Evolutionary conservation across 1,140 invertebrate species (phyloP).

Genomic region (Drosophila pectinifera): DNA sequence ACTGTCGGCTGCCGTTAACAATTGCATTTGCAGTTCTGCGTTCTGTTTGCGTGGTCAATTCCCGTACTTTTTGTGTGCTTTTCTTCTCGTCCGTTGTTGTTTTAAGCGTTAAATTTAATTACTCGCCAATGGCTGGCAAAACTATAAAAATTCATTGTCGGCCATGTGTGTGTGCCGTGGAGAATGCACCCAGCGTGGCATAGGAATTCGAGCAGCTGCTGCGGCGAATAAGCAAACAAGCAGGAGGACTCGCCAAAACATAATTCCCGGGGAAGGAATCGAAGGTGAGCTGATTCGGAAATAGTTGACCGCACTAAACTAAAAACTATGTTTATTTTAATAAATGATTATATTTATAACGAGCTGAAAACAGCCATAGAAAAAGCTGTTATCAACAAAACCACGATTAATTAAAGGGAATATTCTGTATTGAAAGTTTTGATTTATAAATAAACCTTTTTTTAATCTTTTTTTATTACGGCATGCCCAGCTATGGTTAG

Average conservation of each 20-base stretch:
- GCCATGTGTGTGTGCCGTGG: constrained; percentile 14
- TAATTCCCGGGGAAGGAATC: constrained; percentile 5
- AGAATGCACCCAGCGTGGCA: constrained; percentile 25
- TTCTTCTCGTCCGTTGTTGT: constrained; percentile 54
- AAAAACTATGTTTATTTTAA: constrained; percentile 33
- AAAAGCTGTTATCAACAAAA: constrained; percentile 1
- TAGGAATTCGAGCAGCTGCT: constrained; percentile 73
- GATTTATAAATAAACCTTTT: neutral
- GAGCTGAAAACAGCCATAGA: constrained; percentile 7
- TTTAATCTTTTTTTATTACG: neutral
- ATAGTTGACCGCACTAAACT: constrained; percentile 22
- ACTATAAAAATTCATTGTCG: constrained; percentile 50
- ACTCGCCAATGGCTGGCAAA: constrained; percentile 64
- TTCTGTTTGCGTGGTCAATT: constrained; percentile 69
- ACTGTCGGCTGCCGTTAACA: constrained; percentile 67
- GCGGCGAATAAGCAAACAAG: constrained; percentile 50
- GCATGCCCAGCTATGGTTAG: neutral
- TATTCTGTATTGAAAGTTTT: constrained; percentile 1
- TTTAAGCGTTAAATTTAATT: constrained; percentile 82
- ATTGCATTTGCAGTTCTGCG: constrained; percentile 67
- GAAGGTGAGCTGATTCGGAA: constrained; percentile 2
- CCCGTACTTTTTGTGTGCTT: constrained; percentile 20
- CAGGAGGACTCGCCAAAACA: constrained; percentile 29
- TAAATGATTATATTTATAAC: constrained; percentile 21
- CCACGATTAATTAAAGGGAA: constrained; percentile 28